Base-by-base conservation (phyloP, 2,797 vertebrate genomes). In the Serranus cabrilla region DNA sequence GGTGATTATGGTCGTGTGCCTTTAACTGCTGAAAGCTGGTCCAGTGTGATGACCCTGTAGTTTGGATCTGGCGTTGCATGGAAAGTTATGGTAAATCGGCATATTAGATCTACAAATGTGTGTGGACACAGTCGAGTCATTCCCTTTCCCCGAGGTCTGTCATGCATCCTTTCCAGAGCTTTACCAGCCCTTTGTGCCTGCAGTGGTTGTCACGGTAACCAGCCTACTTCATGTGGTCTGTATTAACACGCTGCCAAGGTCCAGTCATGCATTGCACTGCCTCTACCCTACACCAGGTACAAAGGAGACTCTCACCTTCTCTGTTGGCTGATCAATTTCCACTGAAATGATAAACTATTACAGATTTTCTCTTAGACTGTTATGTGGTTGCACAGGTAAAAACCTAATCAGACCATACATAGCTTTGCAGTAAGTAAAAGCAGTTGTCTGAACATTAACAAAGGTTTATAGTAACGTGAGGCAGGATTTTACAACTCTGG, bases 131-230 rank as follows among this genome's bases (percentile, higher is more conserved):
- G 49, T 61, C 55, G 42, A 54, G n/a, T 62, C 20, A 25, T 46
- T 59, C 54, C 13, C 46, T 58, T 51, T 42, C 11, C 27, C 63
- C 16, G 39, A 18, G 17, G 7, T 55, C 49, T 60, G 39, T 23
- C 17, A 51, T 67, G 16, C 12, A 40, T 62, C 51, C 16, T 56
- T 51, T 63, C 42, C 40, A 27, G n/a, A 49, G 51, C 50, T 46
- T 57, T 10, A 34, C 7, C 69, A 55, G 42, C 23, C 17, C 18
- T 45, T 18, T 47, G 45, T 20, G 23, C 18, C 50, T 20, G 64
- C 31, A 27, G n/a, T 54, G 51, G 62, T 73, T 40, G 73, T 45
- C 73, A 65, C 34, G 59, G 77, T 56, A 72, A 63, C 71, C 14
- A 13, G 43, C 42, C 13, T 49, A 27, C 51, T 21, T 43, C 11